phyloP scores from a whole-genome alignment of 2,797 vertebrate genomes.

The Glyptemys insculpta region DNA sequence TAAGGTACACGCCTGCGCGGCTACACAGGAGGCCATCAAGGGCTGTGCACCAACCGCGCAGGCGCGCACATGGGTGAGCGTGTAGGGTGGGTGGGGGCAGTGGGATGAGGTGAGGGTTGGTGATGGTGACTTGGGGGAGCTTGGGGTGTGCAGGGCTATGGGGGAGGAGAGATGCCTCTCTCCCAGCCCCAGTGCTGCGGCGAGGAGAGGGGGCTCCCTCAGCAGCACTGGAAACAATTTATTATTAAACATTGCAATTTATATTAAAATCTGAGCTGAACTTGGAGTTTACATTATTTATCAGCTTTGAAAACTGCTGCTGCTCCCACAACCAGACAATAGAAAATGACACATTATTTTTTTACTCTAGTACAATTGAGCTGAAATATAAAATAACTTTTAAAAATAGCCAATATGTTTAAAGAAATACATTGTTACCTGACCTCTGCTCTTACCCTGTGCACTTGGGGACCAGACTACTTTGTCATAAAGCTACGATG shows the following conservation, averaged over 20 bases:
- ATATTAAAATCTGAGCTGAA: constrained; percentile 38
- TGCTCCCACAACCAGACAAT: constrained; percentile 46
- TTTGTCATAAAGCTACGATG: constrained; percentile 6
- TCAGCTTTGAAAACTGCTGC: constrained; percentile 36
- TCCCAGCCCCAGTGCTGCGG: no score
- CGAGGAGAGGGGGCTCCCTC: neutral
- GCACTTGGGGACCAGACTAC: neutral
- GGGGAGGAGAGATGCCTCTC: no score
- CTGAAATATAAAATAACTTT: constrained; percentile 49
- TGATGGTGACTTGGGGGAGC: no score
- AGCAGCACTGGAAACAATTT: neutral
- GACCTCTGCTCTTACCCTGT: neutral
- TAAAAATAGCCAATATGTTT: constrained; percentile 33
- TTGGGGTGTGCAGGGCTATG: no score
- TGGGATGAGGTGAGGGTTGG: no score
- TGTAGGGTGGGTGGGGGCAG: no score
- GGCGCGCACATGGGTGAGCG: no score
- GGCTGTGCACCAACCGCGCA: no score
- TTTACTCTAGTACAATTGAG: constrained; percentile 12
- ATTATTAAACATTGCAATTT: constrained; percentile 44
- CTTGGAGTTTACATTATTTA: constrained; percentile 24
- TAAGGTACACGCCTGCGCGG: no score
- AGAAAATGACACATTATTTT: constrained; percentile 46
- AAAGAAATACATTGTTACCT: neutral
- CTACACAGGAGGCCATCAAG: no score